Evolutionary conservation across 2,113 vertebrate genomes (phyloP).

Genomic region (Panurus biarmicus): DNA sequence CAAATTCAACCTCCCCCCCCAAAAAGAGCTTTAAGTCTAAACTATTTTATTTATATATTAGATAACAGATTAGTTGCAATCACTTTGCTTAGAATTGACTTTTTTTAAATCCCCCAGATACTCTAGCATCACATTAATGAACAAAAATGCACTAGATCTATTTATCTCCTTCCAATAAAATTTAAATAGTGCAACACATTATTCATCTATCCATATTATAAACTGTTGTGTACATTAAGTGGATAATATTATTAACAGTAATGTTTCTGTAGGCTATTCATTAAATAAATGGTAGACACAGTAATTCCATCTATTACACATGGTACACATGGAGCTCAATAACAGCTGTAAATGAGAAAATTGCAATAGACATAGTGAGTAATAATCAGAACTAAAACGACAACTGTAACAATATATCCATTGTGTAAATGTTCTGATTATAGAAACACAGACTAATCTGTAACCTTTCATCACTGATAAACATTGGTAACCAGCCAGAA

Average conservation of each 20-base stretch:
- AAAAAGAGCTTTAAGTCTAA: neutral
- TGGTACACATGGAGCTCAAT: conserved; percentile 9
- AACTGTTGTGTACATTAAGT: conserved; percentile 46
- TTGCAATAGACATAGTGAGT: conserved; percentile 47
- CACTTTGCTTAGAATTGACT: neutral
- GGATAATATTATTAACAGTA: conserved; percentile 47
- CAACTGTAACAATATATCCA: conserved; percentile 58
- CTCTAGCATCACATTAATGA: neutral
- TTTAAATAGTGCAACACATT: conserved; percentile 25
- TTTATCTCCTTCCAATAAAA: conserved; percentile 41
- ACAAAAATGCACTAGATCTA: neutral
- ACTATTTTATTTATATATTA: neutral
- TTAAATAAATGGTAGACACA: conserved; percentile 46
- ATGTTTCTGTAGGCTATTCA: conserved; percentile 46
- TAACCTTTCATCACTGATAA: conserved; percentile 35
- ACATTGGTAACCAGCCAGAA: neutral
- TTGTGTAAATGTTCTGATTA: conserved; percentile 21
- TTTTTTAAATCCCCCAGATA: neutral
- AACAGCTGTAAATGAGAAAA: conserved; percentile 54
- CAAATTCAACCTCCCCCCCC: neutral
- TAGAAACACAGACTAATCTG: conserved; percentile 9
- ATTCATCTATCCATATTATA: conserved; percentile 33
- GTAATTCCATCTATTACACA: conserved; percentile 47
- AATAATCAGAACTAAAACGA: conserved; percentile 54
- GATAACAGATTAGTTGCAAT: neutral